Evolutionary conservation across 2,888 invertebrate species (phyloP).

Genomic region (Clostera curtula): DNA sequence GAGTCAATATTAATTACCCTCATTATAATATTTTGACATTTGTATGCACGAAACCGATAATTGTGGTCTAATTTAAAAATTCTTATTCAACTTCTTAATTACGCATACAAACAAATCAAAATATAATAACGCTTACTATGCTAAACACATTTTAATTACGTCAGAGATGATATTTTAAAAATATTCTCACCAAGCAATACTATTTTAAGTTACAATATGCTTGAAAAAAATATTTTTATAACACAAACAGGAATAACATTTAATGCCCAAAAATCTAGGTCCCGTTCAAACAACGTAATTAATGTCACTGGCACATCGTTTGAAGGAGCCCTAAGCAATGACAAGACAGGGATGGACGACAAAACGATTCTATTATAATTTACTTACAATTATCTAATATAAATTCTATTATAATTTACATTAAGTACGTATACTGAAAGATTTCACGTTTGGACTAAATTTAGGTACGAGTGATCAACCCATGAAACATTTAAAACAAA

Average conservation of each 20-base stretch:
- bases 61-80: too few relatives aligned
- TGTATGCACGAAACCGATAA: conserved; percentile 1
- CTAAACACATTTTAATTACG: conserved; percentile 12
- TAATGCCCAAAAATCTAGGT: conserved; percentile 23
- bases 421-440: conserved; percentile 75
- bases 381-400: conserved; percentile 73
- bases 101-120: conserved; percentile 21
- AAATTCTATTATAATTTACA: conserved; percentile 73
- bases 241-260: conserved; percentile 5
- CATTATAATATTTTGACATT: neutral
- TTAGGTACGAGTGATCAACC: conserved; percentile 54
- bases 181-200: conserved; percentile 18
- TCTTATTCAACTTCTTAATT: too few relatives aligned
- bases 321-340: conserved; percentile 48
- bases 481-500: conserved; percentile 50
- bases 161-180: conserved; percentile 10
- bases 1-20: neutral
- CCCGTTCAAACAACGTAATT: conserved; percentile 36
- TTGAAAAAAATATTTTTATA: conserved; percentile 20
- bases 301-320: conserved; percentile 26
- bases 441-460: conserved; percentile 68
- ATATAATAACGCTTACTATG: conserved; percentile 18
- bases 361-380: conserved; percentile 66
- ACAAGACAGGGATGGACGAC: conserved; percentile 50
- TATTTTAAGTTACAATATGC: conserved; percentile 2